Base-by-base conservation (phyloP, 2,113 vertebrate genomes). In the Gymnorhina tibicen region DNA sequence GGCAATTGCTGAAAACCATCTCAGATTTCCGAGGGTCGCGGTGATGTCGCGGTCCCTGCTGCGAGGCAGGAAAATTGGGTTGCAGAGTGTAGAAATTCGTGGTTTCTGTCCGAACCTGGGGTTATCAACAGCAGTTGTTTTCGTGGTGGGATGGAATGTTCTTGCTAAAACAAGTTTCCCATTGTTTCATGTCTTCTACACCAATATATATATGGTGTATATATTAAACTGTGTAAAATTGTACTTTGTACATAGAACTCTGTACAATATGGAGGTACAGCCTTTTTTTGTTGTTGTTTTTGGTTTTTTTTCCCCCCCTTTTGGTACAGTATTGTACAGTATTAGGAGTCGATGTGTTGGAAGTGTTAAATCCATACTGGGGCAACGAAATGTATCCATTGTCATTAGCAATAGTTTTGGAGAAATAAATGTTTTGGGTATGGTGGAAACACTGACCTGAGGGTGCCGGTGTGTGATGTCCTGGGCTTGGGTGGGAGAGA, bases 241-340 rank as follows among this genome's bases (percentile, higher is more conserved):
- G 98, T 98, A 98, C 98, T 99, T 98, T 99, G 98, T 99, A 99
- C 98, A 99, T 99, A 99, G 97, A 98, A 98, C 97, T 98, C 98
- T 99, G 98, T 99, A 99, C 98, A 98, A 99, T 98, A 98, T 98
- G 98, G 98, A 99, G 98, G 98, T 99, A 98, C 98, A 98, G 95
- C 98, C 97, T 75, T 96, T 96, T 78, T 24, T 19, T 22, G 4
- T 28, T 53, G 27, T 60, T 35, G 3, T 75, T 62, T 21, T 24
- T 32, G 26, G 18, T 76, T 63, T 13, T 11, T 14, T 7, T 5
- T 2, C 3, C 8, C 8, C 8, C 5, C 24, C 13, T 96, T 97
- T 97, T 98, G 98, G 98, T 99, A 98, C 98, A 98, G 98, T 98
- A 98, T 98, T 99, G 98, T 99, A 99, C 99, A 99, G 98, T 98